phyloP scores from a whole-genome alignment of 2,888 invertebrate genomes.

The Pristionchus japonicus region DNA sequence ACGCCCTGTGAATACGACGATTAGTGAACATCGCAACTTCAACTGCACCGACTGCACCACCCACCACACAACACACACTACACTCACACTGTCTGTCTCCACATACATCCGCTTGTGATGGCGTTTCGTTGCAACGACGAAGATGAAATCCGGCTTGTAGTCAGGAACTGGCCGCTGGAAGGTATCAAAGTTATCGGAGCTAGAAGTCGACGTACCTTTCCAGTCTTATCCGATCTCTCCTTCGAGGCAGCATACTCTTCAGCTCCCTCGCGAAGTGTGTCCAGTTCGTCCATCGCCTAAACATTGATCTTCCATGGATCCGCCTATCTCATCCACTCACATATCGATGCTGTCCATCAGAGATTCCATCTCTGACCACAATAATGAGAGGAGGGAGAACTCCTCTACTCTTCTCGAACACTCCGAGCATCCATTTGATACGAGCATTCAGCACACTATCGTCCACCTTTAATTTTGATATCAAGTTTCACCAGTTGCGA shows the following conservation, averaged over 20 bases:
- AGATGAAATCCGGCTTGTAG: slow-evolving; percentile 57
- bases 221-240: background rate
- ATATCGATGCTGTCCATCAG: slow-evolving; percentile 58
- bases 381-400: slow-evolving; percentile 52
- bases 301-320: background rate
- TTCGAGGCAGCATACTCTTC: slow-evolving; percentile 37
- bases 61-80: background rate
- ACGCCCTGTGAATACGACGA: background rate
- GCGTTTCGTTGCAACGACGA: slow-evolving; percentile 66
- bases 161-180: background rate
- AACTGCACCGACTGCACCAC: too few relatives aligned
- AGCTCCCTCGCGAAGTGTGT: slow-evolving; percentile 49
- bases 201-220: background rate
- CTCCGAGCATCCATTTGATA: slow-evolving; percentile 52
- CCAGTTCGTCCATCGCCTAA: slow-evolving; percentile 50
- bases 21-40: background rate
- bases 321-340: slow-evolving; percentile 12
- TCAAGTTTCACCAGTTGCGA: too few relatives aligned
- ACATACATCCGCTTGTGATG: slow-evolving; percentile 57
- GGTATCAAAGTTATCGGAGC: background rate
- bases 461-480: slow-evolving; percentile 51
- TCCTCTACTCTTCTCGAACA: slow-evolving; percentile 41
- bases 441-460: slow-evolving; percentile 49
- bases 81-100: background rate
- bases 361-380: slow-evolving; percentile 60